Conservation (phyloP, 2,797 vertebrate genomes). For the Sus cebifrons region DNA sequence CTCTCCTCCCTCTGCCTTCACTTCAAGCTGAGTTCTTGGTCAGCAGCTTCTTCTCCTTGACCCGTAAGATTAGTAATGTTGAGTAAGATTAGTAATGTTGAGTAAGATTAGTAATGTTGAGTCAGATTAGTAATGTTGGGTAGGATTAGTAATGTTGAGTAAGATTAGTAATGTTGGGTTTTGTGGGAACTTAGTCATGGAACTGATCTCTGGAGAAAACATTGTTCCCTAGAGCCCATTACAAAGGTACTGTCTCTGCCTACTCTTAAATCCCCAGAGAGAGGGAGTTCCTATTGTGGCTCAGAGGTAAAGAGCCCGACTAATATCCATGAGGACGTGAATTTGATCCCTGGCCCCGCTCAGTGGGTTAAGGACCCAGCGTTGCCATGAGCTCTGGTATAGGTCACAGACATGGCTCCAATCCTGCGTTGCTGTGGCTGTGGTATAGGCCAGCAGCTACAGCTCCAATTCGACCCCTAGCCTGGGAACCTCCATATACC, state of each 20-base stretch:
- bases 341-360: too few relatives aligned
- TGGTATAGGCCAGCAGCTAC: too few relatives aligned
- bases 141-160: background rate
- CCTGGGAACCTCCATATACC: too few relatives aligned
- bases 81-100: background rate
- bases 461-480: too few relatives aligned
- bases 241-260: background rate
- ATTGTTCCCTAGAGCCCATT: background rate
- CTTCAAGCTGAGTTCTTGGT: background rate
- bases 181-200: background rate
- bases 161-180: constrained; percentile 2
- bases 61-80: background rate
- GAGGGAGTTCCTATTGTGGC: background rate
- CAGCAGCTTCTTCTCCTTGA: background rate
- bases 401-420: too few relatives aligned
- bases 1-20: background rate
- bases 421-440: too few relatives aligned
- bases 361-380: too few relatives aligned
- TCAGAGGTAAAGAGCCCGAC: too few relatives aligned
- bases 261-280: background rate
- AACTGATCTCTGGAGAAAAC: background rate
- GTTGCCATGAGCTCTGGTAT: too few relatives aligned
- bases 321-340: too few relatives aligned
- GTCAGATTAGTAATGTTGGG: too few relatives aligned
- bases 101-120: too few relatives aligned